Evolutionary conservation across 2,888 invertebrate species (phyloP).

Genomic region (Orthosia gracilis): DNA sequence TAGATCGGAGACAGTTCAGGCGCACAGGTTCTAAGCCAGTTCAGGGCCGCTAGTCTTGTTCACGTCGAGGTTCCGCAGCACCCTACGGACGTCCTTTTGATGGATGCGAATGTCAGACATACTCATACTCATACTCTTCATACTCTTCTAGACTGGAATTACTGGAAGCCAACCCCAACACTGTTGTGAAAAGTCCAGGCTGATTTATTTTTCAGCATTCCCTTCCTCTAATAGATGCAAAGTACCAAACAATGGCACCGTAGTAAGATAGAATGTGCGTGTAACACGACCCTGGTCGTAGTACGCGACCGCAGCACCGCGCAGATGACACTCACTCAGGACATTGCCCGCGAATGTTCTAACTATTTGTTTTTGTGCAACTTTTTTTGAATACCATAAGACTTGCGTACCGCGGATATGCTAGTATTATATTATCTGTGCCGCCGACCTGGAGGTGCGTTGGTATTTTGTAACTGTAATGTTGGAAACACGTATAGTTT

Average conservation of each 20-base stretch:
- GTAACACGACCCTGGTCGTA: constrained; percentile 78
- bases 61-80: no score
- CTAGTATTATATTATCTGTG: no score
- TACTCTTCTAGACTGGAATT: no score
- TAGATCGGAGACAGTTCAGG: no score
- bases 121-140: no score
- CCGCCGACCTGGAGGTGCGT: constrained; percentile 15
- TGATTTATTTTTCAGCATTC: neutral
- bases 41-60: no score
- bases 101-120: no score
- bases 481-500: constrained; percentile 1
- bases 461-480: constrained; percentile 28
- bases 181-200: neutral
- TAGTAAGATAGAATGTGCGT: constrained; percentile 71
- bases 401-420: constrained; percentile 6
- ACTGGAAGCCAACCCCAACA: neutral
- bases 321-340: constrained; percentile 82
- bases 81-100: no score
- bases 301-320: constrained; percentile 78
- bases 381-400: constrained; percentile 63
- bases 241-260: constrained; percentile 77
- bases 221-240: constrained; percentile 19
- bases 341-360: constrained; percentile 81
- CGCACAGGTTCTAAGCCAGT: no score
- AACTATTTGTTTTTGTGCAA: constrained; percentile 67